A percentile compares a stretch with the other conserved stretches of the same genome.
phyloP scores from a whole-genome alignment of 2,113 vertebrate genomes.

The Alaudala cheleensis region DNA sequence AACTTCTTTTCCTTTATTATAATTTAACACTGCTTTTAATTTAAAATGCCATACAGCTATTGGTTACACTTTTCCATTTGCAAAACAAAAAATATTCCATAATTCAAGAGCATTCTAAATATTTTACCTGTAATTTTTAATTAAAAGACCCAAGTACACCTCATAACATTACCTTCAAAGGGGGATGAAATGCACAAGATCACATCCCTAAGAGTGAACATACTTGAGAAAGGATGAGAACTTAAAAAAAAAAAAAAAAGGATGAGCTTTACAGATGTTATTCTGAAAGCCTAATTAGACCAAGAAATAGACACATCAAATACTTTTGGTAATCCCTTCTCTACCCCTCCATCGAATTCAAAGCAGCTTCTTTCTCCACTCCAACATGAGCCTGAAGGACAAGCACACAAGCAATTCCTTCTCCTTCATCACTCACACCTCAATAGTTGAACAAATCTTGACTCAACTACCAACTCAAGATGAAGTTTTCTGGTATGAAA shows the following conservation, averaged over 20 bases:
- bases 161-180: background rate
- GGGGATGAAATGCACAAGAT: background rate
- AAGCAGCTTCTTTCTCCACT: background rate
- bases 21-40: constrained; percentile 6
- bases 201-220: background rate
- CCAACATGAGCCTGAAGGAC: background rate
- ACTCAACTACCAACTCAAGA: background rate
- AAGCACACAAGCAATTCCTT: background rate
- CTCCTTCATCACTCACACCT: background rate
- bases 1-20: background rate
- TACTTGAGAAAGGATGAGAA: background rate
- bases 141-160: background rate
- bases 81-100: constrained; percentile 34
- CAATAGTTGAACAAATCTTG: background rate
- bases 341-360: background rate
- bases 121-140: constrained; percentile 33
- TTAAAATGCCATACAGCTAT: background rate
- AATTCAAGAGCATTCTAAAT: constrained; percentile 40
- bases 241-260: background rate
- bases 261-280: background rate
- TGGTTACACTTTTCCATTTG: constrained; percentile 10
- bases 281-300: background rate
- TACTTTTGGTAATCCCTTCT: background rate
- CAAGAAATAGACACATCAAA: background rate
- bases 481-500: background rate